These are phyloP conservation scores for Copidosoma floridanum DNA, from an alignment of 1,140 invertebrate species.

Conservation along the genomic window DNA sequence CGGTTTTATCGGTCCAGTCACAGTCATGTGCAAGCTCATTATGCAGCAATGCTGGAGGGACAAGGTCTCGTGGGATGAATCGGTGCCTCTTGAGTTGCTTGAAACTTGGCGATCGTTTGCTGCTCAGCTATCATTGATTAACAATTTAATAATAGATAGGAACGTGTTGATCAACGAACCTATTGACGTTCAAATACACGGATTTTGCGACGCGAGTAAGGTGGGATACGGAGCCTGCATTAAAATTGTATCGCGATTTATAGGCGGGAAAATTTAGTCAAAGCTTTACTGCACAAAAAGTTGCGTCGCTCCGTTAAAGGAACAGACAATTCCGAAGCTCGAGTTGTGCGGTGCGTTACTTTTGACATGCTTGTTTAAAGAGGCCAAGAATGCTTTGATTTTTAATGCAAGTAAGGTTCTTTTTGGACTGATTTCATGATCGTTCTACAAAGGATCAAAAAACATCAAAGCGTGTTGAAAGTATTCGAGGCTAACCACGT, in stretches of 20 bases:
- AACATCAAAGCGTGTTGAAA: neutral
- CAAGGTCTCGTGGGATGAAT: neutral
- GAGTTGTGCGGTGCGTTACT: neutral
- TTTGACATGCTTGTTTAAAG: neutral
- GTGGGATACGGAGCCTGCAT: neutral
- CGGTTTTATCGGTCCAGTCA: neutral
- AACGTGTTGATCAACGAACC: neutral
- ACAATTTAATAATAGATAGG: neutral
- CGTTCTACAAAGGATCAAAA: conserved; percentile 1
- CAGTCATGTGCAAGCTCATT: neutral
- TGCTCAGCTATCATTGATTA: neutral
- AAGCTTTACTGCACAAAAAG: conserved; percentile 40
- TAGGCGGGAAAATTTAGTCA: neutral
- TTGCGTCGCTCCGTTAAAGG: conserved; percentile 42
- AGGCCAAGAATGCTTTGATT: neutral
- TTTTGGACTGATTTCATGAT: conserved; percentile 15
- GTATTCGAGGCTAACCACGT: neutral
- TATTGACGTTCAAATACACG: neutral
- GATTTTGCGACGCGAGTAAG: neutral
- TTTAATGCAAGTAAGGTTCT: neutral
- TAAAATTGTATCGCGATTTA: neutral
- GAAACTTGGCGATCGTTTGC: neutral
- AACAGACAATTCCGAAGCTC: neutral
- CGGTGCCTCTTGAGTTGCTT: neutral
- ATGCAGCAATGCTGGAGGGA: neutral